phyloP scores from a whole-genome alignment of 1,140 invertebrate species.

The Notospermus geniculatus region DNA sequence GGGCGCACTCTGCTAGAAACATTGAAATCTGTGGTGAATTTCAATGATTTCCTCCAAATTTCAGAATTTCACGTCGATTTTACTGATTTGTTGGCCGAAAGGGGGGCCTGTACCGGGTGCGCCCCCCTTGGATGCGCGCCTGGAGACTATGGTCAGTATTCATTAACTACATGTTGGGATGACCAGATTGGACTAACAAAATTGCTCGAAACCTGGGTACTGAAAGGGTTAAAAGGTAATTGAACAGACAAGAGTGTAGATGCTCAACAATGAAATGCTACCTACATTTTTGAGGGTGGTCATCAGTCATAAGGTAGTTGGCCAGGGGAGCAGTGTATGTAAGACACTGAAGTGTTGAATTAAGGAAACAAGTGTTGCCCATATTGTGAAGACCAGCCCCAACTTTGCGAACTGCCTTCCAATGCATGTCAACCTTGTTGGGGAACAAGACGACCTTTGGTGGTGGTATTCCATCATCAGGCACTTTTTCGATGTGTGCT shows the following conservation, averaged over 20 bases:
- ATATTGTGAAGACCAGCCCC: conserved; percentile 90
- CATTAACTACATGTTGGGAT: too few species aligned
- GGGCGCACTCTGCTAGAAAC: too few species aligned
- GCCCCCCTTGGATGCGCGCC: too few species aligned
- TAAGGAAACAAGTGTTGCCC: conserved; percentile 95
- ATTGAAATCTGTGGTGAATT: too few species aligned
- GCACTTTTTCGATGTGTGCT: conserved; percentile 17
- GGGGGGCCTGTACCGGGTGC: too few species aligned
- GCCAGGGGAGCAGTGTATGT: conserved; percentile 58
- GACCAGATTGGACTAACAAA: too few species aligned
- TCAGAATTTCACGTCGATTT: too few species aligned
- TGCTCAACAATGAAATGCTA: conserved; percentile 11
- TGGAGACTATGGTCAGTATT: too few species aligned
- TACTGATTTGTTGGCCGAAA: too few species aligned
- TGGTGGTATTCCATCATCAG: conserved; percentile 64
- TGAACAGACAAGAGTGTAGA: conserved; percentile 10
- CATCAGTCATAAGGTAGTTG: conserved; percentile 52
- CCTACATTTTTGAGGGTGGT: conserved; percentile 54
- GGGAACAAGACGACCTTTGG: conserved; percentile 75
- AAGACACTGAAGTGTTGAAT: conserved; percentile 80
- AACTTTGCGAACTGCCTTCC: conserved; percentile 69
- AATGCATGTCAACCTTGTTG: conserved; percentile 77
- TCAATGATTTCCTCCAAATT: too few species aligned
- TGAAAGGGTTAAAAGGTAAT: too few species aligned
- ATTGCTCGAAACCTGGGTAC: too few species aligned